Evolutionary conservation across 2,888 invertebrate species (phyloP).

Genomic region (Adelphocoris suturalis): DNA sequence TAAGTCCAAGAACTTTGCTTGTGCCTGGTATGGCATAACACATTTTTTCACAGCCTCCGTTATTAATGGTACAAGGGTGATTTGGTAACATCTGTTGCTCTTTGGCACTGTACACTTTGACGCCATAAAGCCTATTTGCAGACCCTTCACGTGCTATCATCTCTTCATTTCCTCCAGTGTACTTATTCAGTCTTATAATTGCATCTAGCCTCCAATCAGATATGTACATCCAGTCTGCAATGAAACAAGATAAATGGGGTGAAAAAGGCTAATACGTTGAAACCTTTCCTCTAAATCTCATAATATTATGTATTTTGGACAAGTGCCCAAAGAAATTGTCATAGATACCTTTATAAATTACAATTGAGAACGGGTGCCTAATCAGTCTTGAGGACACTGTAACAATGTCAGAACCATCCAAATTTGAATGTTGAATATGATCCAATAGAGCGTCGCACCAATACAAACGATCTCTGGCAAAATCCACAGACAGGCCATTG

Average conservation of each 20-base stretch:
- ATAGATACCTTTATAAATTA: slow-evolving; percentile 84
- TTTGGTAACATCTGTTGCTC: slow-evolving; percentile 84
- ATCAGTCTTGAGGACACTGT: slow-evolving; percentile 93
- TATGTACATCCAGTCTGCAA: slow-evolving; percentile 92
- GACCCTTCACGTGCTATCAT: slow-evolving; percentile 93
- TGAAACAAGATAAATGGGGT: slow-evolving; percentile 62
- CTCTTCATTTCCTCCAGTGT: slow-evolving; percentile 92
- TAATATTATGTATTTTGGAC: too few relatives aligned
- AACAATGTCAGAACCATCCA: slow-evolving; percentile 94
- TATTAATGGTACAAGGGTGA: slow-evolving; percentile 91
- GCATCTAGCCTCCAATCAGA: slow-evolving; percentile 98
- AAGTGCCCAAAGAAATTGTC: too few relatives aligned
- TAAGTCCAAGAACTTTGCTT: slow-evolving; percentile 78
- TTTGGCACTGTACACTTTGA: slow-evolving; percentile 90
- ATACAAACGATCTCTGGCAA: slow-evolving; percentile 91
- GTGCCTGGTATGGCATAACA: slow-evolving; percentile 93
- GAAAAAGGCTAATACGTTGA: too few relatives aligned
- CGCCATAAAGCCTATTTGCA: slow-evolving; percentile 93
- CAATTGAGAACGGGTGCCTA: slow-evolving; percentile 94
- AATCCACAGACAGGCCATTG: slow-evolving; percentile 96
- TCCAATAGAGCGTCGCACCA: slow-evolving; percentile 98
- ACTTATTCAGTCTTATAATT: slow-evolving; percentile 92
- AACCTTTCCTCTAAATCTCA: too few relatives aligned
- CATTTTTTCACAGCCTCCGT: slow-evolving; percentile 95
- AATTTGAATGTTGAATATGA: slow-evolving; percentile 95